Evolutionary conservation across 1,140 invertebrate genomes (phyloP), one percentile per base, ranked within the genome.

Genomic region (Drosophila arizonae): DNA sequence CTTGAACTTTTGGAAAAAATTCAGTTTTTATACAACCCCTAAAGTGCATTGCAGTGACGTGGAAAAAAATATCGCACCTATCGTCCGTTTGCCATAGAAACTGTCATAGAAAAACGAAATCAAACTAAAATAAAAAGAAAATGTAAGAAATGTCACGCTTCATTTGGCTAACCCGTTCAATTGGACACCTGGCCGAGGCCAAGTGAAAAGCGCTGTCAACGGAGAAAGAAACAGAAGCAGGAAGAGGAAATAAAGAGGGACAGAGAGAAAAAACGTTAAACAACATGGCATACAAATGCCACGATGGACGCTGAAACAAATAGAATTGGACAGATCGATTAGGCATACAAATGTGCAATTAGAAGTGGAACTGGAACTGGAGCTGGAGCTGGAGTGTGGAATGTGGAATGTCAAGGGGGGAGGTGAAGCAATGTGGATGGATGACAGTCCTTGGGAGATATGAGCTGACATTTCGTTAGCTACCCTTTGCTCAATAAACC

Each of bases 341-440:
- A 85, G 81, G 81, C 81, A 87, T 85, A 85, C 81, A 85, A 85
- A 87, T 85, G 81, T 78, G 82, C 81, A 85, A 85, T 85, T 85
- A 85, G 81, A 76, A 64, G 52, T 70, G 56, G 50, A 71, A 26
- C n/a, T 60, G 48, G 36, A 26, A 70, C 43, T 70, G 52, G 50
- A 71, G 17, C 43, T 70, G 52, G 50, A 71, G 17, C 21, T 60
- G 48, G 36, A 26, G 64, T 51, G 50, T 28, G 54, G 28, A 30
- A 58, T 57, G 62, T 55, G 69, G 5, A 48, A 41, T 26, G 41
- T 1, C 11, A 45, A 2, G 43, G 1, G n/a, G 43, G 15, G 43
- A 45, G 15, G 28, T 30, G 21, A 24, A 11, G 41, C 10, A 43
- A 5, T 15, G 54, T 28, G 33, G 51, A 51, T 45, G 45, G 43